phyloP scores from a whole-genome alignment of 2,797 vertebrate genomes.

The Muscicapa comitata region DNA sequence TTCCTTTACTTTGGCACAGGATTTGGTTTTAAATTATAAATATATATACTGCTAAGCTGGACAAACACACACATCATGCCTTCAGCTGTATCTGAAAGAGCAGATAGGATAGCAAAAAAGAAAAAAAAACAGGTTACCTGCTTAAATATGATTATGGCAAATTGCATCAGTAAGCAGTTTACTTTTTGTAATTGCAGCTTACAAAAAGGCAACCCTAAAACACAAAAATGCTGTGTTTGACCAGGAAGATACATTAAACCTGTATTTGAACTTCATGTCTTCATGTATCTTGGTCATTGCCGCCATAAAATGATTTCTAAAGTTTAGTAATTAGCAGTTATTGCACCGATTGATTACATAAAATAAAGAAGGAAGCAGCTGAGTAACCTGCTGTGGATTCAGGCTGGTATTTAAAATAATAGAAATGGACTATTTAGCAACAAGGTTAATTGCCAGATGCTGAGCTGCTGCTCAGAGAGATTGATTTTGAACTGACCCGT shows the following conservation, averaged over 20 bases:
- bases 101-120: not conserved
- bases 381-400: not conserved
- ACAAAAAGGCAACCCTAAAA: not conserved
- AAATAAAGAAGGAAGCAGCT: not conserved
- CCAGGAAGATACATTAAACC: not conserved
- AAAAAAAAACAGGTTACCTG: not conserved
- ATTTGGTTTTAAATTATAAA: not conserved
- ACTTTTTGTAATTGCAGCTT: not conserved
- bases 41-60: not conserved
- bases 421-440: not conserved
- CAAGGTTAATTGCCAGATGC: not conserved
- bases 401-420: not conserved
- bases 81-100: not conserved
- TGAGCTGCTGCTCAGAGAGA: not conserved
- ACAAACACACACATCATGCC: not conserved
- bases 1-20: not conserved
- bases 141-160: not conserved
- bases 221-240: not conserved
- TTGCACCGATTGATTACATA: not conserved
- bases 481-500: not conserved
- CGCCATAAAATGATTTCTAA: not conserved
- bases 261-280: not conserved
- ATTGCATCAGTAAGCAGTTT: not conserved
- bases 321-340: not conserved
- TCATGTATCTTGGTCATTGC: not conserved